These are phyloP conservation scores for Prunella himalayana DNA, from an alignment of 2,113 vertebrate genomes.

Conservation along the genomic window DNA sequence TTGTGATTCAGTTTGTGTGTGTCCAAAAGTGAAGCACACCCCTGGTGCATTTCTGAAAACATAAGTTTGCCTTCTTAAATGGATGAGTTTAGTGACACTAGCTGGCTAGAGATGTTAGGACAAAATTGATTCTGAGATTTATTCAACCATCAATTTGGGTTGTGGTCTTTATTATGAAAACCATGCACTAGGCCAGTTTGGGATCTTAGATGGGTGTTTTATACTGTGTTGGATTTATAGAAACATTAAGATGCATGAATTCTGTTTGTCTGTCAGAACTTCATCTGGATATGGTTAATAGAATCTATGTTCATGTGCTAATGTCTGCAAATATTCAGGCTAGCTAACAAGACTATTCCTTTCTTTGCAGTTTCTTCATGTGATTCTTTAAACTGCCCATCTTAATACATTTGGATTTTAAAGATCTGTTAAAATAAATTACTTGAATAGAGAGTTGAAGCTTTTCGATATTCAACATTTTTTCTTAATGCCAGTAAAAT, in stretches of 20 bases:
- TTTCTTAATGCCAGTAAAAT: constrained; percentile 1
- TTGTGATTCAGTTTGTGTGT: background rate
- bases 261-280: background rate
- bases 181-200: background rate
- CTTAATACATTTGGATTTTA: background rate
- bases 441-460: background rate
- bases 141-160: background rate
- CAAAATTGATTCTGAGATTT: background rate
- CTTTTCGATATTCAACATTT: constrained; percentile 26
- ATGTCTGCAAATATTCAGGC: background rate
- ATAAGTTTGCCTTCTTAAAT: background rate
- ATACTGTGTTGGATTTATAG: background rate
- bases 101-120: background rate
- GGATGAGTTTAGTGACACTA: background rate
- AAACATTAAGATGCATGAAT: background rate
- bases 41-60: background rate
- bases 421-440: background rate
- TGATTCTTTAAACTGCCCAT: background rate
- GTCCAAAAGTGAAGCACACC: background rate
- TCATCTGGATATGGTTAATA: background rate
- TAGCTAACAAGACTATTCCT: background rate
- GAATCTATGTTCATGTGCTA: background rate
- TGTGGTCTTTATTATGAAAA: background rate
- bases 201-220: background rate
- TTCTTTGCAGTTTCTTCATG: background rate